A percentile compares a stretch with the other conserved stretches of the same genome.
These are phyloP conservation scores for Lycodopsis pacificus DNA, from an alignment of 2,797 vertebrate genomes.

Conservation along the genomic window DNA sequence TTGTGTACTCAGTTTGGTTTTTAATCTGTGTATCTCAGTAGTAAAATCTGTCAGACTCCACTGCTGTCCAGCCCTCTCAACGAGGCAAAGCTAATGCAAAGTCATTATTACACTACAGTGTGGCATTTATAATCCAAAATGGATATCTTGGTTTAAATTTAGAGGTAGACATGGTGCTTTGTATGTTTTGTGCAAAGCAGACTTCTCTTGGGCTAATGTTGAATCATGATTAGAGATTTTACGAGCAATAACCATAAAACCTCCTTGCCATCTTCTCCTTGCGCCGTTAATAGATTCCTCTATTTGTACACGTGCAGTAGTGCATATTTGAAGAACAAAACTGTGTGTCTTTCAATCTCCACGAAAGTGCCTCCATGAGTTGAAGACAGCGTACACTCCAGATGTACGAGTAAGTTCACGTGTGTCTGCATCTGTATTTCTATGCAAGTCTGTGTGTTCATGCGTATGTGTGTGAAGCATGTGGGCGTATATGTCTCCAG, in stretches of 20 bases:
- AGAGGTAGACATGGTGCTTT: background rate
- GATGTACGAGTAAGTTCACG: constrained; percentile 36
- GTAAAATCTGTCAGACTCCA: constrained; percentile 46
- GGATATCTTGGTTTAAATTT: background rate
- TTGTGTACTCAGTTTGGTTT: constrained; percentile 51
- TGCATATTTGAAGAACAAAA: background rate
- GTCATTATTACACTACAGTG: constrained; percentile 20
- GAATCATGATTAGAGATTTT: background rate
- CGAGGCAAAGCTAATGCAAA: constrained; percentile 16
- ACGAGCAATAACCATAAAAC: background rate
- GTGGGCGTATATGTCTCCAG: constrained; percentile 56
- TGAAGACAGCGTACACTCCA: constrained; percentile 38
- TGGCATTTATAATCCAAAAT: constrained; percentile 36
- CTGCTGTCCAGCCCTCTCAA: constrained; percentile 13
- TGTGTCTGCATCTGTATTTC: constrained; percentile 61
- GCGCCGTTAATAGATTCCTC: background rate
- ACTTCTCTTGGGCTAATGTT: background rate
- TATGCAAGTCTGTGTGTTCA: constrained; percentile 37
- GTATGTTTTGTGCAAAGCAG: background rate
- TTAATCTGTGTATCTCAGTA: constrained; percentile 49
- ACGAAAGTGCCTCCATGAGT: constrained; percentile 14
- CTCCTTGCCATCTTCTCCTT: background rate
- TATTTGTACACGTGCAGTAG: background rate
- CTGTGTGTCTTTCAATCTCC: constrained; percentile 7
- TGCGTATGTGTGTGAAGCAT: constrained; percentile 50